Base-by-base conservation (phyloP, 2,797 vertebrate species). In the Sandelia bainsii region DNA sequence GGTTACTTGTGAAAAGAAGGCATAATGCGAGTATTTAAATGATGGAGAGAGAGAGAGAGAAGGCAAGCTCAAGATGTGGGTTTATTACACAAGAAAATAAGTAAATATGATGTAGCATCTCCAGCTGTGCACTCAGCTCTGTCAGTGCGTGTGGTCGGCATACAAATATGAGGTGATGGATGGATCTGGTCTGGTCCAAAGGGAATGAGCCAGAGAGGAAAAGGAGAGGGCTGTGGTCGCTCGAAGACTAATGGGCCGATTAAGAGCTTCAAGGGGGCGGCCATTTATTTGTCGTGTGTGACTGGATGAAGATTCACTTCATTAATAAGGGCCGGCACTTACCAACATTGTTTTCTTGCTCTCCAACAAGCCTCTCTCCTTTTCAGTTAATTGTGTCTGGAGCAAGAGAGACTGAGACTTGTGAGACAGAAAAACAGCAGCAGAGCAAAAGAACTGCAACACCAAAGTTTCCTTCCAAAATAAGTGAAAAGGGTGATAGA, bases 251-350 rank as follows among this genome's bases (percentile, higher is more conserved):
- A 94, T 93, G 91, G 92, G 85, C 82, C 89, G 85, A 93, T 93
- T 93, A 94, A 88, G 87, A 90, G 90, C 91, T 91, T 89, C 72
- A 74, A 89, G 90, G 86, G 81, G 91, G 86, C 52, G 68, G 87
- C 75, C 84, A 89, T 94, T 93, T 93, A 92, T 93, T 92, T 92
- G 90, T 87, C 76, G 84, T 85, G 91, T 91, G 86, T 93, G 93
- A 94, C 89, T 93, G 89, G 91, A 93, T 88, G 87, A 90, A 93
- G 92, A 93, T 90, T 89, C 91, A 89, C 92, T 93, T 94, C 91
- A 94, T 94, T 94, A 93, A 92, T 90, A 92, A 92, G 80, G 70
- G 46, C 66, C 73, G 17, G 79, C 87, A 87, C 88, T 94, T 89
- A 86, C 71, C 49, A 84, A 77, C 82, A 75, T 57, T 77, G 84